Base-by-base conservation (phyloP, 1,140 invertebrate species). In the Dysdera silvatica region DNA sequence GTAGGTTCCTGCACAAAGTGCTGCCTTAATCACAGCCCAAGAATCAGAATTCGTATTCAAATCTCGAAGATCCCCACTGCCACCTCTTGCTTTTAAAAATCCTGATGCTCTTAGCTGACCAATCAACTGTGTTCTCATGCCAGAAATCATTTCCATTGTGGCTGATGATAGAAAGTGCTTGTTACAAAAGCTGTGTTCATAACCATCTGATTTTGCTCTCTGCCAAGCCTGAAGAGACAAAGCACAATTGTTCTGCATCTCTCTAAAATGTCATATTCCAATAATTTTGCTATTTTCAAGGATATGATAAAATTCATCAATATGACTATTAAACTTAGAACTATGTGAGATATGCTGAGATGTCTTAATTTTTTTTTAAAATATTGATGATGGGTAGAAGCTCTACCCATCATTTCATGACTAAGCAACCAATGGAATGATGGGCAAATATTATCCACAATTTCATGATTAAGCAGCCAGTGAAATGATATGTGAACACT, bases 1-100 rank as follows among this genome's bases (percentile, higher is more conserved):
- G 79, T 95, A 96, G 28, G 89, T 78, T 3, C 91, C 92, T 28
- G 86, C 87, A 49, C 85, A 84, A 4, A 98, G 72, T 4, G 89
- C 88, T 3, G 90, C 92, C 76, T 96, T 97, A 0, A 97, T 86
- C 14, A 95, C 82, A 16, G 88, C 83, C 91, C 92, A 96, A 75
- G 88, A 90, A 69, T 88, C 85, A 1, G 91, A 90, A 77, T 94
- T 89, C 0, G 79, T 74, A 77, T 96, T 97, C 4, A 89, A 78
- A 67, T 85, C 84, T 67, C 84, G 78, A 28, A 91, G 86, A 71
- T 88, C 86, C 1, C 87, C 82, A 31, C 35, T 29, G 4, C 83
- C 79, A 1, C 87, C 88, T 68, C 85, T 78, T 0, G 84, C 81
- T 58, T 86, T 83, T 1, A 98, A 84, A 70, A 96, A 87, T 6